Evolutionary conservation across 2,797 vertebrate species (phyloP).

Genomic region (Danionella dracula): DNA sequence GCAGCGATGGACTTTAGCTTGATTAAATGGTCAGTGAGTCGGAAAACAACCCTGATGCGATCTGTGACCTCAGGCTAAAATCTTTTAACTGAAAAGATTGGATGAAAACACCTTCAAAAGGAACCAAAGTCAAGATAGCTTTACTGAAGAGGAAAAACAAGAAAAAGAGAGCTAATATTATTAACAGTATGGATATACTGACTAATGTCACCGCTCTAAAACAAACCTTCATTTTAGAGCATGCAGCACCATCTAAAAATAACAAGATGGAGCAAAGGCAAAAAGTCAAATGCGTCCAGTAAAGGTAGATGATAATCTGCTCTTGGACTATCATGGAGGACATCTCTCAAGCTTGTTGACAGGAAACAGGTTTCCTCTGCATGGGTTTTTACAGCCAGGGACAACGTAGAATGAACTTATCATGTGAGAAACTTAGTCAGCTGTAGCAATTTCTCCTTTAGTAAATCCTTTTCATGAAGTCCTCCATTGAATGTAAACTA

Average conservation of each 20-base stretch:
- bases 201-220: not conserved
- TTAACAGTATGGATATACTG: not conserved
- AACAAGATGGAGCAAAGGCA: not conserved
- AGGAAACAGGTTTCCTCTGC: constrained; percentile 1
- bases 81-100: constrained; percentile 75
- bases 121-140: constrained; percentile 61
- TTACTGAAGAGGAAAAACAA: constrained; percentile 39
- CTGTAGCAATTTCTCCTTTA: constrained; percentile 53
- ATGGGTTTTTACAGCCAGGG: constrained; percentile 16
- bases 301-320: not conserved
- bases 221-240: no score
- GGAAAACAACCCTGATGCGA: constrained; percentile 86
- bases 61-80: constrained; percentile 73
- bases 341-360: constrained; percentile 5
- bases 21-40: constrained; percentile 89
- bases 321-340: constrained; percentile 11
- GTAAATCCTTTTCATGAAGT: constrained; percentile 56
- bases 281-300: not conserved
- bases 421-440: constrained; percentile 46
- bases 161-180: constrained; percentile 27
- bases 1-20: constrained; percentile 78
- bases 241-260: no score
- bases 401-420: constrained; percentile 28
- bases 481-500: constrained; percentile 17
- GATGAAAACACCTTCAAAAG: constrained; percentile 79